A percentile compares a stretch with the other conserved stretches of the same genome.
These are phyloP conservation scores for Drosophila maculinotata DNA, from an alignment of 2,888 invertebrate genomes.

Conservation along the genomic window DNA sequence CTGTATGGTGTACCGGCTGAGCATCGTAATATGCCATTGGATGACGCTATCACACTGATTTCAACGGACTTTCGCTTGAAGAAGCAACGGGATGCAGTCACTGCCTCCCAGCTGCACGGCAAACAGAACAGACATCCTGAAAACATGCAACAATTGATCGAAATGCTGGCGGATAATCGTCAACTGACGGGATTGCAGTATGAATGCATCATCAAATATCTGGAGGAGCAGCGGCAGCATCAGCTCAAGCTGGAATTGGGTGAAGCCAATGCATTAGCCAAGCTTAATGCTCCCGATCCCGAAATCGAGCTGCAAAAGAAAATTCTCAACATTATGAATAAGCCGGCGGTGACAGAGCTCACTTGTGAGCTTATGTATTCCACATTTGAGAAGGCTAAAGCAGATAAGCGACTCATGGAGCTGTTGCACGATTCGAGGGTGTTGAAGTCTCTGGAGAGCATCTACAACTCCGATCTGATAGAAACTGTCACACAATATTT, in stretches of 20 bases:
- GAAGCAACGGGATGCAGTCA: slow-evolving; percentile 85
- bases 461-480: slow-evolving; percentile 85
- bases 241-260: slow-evolving; percentile 91
- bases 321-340: slow-evolving; percentile 84
- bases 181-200: slow-evolving; percentile 92
- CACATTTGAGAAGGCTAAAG: slow-evolving; percentile 73
- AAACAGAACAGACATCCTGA: slow-evolving; percentile 87
- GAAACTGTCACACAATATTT: slow-evolving; percentile 65
- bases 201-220: slow-evolving; percentile 90
- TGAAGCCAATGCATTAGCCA: slow-evolving; percentile 86
- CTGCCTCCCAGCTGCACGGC: slow-evolving; percentile 71
- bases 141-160: slow-evolving; percentile 89
- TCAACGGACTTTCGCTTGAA: slow-evolving; percentile 89
- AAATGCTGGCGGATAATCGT: slow-evolving; percentile 93
- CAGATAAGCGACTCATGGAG: too few relatives aligned
- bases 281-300: slow-evolving; percentile 82
- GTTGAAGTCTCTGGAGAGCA: slow-evolving; percentile 87
- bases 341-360: slow-evolving; percentile 83
- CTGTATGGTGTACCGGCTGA: slow-evolving; percentile 95
- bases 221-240: slow-evolving; percentile 90
- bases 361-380: slow-evolving; percentile 76
- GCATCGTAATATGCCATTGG: slow-evolving; percentile 97
- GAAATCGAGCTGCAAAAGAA: slow-evolving; percentile 85
- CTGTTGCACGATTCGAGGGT: slow-evolving; percentile 84
- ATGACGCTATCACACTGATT: slow-evolving; percentile 93